Evolutionary conservation across 2,797 vertebrate species (phyloP), one percentile per base, ranked within the genome.

Genomic region (Chaenodraco wilsoni): DNA sequence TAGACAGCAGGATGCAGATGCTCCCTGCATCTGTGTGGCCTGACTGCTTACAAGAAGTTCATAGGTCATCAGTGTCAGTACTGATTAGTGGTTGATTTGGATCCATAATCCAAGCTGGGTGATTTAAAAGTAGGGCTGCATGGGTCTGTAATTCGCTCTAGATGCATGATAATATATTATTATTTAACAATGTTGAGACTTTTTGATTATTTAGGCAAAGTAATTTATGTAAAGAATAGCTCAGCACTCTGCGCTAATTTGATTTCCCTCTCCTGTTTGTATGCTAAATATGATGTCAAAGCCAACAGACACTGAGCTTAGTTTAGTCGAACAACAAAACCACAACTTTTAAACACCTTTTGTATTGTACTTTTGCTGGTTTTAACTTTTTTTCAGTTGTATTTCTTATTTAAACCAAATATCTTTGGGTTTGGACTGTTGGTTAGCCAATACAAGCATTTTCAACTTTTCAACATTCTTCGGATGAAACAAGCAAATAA

Each of bases 11-110:
- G 27, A 11, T 5, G 17, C 57, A 17, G 1, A n/a, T 7, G 31
- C 78, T 60, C 64, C 55, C 58, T 87, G 81, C 27, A 27, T 84
- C 44, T 49, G 55, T 37, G 75, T 68, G 82, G 75, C 64, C 37
- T 40, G 8, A 8, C 19, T 44, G 33, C 46, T 69, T 3, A 65
- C 19, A 49, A 45, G 37, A 46, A 56, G 63, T 65, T 83, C 59
- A 61, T 0, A 74, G 65, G 69, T 64, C 68, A 9, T 21, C 43
- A 9, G 37, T 14, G 56, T 31, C 23, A 4, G 2, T 15, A n/a
- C n/a, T 63, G 9, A 57, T 46, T 44, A 49, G 19, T 17, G 5
- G 10, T 9, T 19, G 8, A 66, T 17, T 21, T n/a, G 2, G 44
- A 21, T 31, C 70, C 5, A 41, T 12, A 67, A 33, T 44, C 58